phyloP scores from a whole-genome alignment of 1,140 invertebrate genomes.

The Meloidogyne exigua region DNA sequence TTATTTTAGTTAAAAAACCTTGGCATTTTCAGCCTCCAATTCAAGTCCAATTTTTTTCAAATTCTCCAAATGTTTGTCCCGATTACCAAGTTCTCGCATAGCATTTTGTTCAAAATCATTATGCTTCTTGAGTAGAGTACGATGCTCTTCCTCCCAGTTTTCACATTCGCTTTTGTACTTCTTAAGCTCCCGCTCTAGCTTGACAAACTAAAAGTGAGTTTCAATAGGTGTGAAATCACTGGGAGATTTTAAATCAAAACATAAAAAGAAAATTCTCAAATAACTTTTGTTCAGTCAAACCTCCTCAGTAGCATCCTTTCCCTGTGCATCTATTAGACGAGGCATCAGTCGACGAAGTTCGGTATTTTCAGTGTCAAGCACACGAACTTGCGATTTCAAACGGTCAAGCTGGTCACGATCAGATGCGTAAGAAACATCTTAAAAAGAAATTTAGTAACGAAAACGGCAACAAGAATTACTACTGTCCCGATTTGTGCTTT shows the following conservation, averaged over 20 bases:
- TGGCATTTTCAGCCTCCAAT: slow-evolving; percentile 18
- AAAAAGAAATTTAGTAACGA: neutral
- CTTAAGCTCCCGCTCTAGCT: neutral
- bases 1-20: neutral
- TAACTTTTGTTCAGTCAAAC: too few relatives aligned
- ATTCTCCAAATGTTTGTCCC: slow-evolving; percentile 2
- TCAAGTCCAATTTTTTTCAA: slow-evolving; percentile 10
- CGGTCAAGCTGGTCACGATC: slow-evolving; percentile 11
- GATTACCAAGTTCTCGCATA: neutral
- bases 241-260: too few relatives aligned
- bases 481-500: neutral
- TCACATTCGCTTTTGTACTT: neutral
- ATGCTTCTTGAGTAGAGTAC: neutral
- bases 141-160: neutral
- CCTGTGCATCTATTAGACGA: neutral
- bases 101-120: neutral
- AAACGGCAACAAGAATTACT: neutral
- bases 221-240: too few relatives aligned
- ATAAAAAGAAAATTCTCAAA: too few relatives aligned
- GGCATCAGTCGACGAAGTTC: neutral
- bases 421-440: neutral
- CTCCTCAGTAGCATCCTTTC: slow-evolving; percentile 12
- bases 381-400: neutral
- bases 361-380: neutral
- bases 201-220: slow-evolving; percentile 3